These are phyloP conservation scores for Aurelia sp. DNA, from an alignment of 30 jellyfish, hydroid and myxozoan genomes.

Conservation along the genomic window DNA sequence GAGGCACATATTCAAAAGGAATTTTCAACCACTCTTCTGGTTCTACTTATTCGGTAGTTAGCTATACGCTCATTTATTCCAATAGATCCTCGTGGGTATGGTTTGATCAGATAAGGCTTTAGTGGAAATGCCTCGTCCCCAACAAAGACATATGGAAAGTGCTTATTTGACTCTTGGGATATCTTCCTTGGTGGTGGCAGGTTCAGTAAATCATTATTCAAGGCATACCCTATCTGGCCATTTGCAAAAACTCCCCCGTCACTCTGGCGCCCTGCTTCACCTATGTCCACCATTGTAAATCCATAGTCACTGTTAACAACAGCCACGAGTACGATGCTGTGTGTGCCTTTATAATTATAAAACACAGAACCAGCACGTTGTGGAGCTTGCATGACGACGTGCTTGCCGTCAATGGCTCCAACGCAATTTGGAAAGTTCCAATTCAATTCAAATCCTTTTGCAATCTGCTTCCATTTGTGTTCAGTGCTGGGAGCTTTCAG, in stretches of 20 bases:
- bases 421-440: slow-evolving; percentile 66
- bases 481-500: slow-evolving; percentile 49
- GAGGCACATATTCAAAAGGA: slow-evolving; percentile 75
- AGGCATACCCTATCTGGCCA: slow-evolving; percentile 59
- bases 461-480: slow-evolving; percentile 51
- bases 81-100: slow-evolving; percentile 61
- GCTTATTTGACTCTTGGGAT: slow-evolving; percentile 42
- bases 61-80: slow-evolving; percentile 52
- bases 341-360: slow-evolving; percentile 59
- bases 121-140: slow-evolving; percentile 87
- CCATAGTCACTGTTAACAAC: slow-evolving; percentile 44
- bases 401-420: slow-evolving; percentile 73
- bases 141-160: slow-evolving; percentile 68
- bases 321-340: slow-evolving; percentile 56
- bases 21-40: slow-evolving; percentile 68
- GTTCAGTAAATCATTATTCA: slow-evolving; percentile 47
- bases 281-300: slow-evolving; percentile 47
- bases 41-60: slow-evolving; percentile 69
- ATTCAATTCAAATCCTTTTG: slow-evolving; percentile 11
- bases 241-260: slow-evolving; percentile 76
- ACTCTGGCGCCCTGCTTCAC: slow-evolving; percentile 69
- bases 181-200: slow-evolving; percentile 62
- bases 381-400: slow-evolving; percentile 69
- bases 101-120: slow-evolving; percentile 68
- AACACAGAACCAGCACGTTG: slow-evolving; percentile 57